These are phyloP conservation scores for Mycogona germanica DNA, from an alignment of 2,888 invertebrate genomes.

Conservation along the genomic window DNA sequence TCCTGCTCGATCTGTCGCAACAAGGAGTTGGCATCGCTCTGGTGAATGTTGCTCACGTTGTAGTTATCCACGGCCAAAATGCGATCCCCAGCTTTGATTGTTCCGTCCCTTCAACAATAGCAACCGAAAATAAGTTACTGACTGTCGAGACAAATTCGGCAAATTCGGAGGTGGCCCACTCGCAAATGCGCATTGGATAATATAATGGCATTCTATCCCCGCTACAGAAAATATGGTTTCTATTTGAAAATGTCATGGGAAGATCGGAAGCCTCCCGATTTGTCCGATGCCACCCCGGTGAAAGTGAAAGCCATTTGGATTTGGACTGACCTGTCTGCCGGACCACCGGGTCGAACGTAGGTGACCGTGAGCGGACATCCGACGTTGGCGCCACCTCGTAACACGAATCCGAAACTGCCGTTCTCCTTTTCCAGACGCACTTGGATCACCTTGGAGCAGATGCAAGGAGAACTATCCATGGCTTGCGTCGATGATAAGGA, in stretches of 20 bases:
- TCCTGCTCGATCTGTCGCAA: slow-evolving; percentile 43
- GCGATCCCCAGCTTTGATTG: slow-evolving; percentile 81
- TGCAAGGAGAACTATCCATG: slow-evolving; percentile 19
- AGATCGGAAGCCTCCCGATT: too few relatives aligned
- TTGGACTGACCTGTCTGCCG: slow-evolving; percentile 58
- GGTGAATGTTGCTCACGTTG: slow-evolving; percentile 57
- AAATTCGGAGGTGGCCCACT: too few relatives aligned
- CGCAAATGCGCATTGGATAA: slow-evolving; percentile 11
- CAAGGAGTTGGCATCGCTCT: slow-evolving; percentile 67
- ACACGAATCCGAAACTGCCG: slow-evolving; percentile 76
- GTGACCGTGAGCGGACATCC: slow-evolving; percentile 71
- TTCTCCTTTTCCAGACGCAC: slow-evolving; percentile 66
- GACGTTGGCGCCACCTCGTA: slow-evolving; percentile 63
- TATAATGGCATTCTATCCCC: not conserved
- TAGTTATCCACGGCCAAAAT: slow-evolving; percentile 67
- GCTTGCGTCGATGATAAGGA: slow-evolving; percentile 10
- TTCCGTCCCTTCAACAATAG: slow-evolving; percentile 69
- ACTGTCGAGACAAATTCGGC: too few relatives aligned
- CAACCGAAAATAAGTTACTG: too few relatives aligned
- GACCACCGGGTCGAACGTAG: slow-evolving; percentile 74
- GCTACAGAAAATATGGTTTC: not conserved
- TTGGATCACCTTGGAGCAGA: slow-evolving; percentile 33
- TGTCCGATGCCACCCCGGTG: too few relatives aligned
- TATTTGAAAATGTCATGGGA: slow-evolving; percentile 13
- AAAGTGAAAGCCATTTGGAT: not conserved